Percentiles rank a stretch among this genome's conserved stretches.
These are phyloP conservation scores for Ichneumoninae sp. DNA, from an alignment of 2,888 invertebrate genomes.

Conservation along the genomic window DNA sequence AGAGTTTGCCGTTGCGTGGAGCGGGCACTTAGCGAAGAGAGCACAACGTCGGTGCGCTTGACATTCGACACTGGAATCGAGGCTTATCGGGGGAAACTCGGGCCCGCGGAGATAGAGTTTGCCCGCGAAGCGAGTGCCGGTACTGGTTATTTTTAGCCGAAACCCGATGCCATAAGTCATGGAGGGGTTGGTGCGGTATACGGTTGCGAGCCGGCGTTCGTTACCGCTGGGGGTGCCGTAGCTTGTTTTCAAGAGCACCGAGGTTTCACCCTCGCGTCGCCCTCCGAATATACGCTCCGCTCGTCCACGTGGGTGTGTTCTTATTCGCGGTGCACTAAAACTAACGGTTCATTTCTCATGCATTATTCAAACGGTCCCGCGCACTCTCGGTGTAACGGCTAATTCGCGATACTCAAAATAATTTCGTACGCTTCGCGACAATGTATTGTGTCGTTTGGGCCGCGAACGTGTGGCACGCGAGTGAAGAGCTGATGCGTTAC, in stretches of 20 bases:
- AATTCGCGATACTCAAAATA: constrained; percentile 65
- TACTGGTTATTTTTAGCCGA: constrained; percentile 69
- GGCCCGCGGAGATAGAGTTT: constrained; percentile 39
- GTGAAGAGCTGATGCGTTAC: not conserved
- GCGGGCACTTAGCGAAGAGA: constrained; percentile 66
- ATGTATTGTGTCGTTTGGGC: constrained; percentile 51
- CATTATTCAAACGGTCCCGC: constrained; percentile 63
- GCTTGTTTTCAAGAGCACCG: constrained; percentile 65
- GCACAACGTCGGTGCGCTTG: constrained; percentile 65
- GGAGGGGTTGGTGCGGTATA: constrained; percentile 47
- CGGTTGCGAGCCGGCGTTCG: constrained; percentile 52
- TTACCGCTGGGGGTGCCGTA: constrained; percentile 64
- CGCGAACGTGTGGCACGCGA: constrained; percentile 10
- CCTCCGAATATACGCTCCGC: not conserved
- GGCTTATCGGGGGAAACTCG: constrained; percentile 69
- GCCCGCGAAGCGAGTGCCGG: constrained; percentile 32
- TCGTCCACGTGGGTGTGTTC: constrained; percentile 26
- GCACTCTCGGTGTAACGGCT: constrained; percentile 63
- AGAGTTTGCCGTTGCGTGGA: constrained; percentile 43
- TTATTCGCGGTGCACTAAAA: constrained; percentile 51
- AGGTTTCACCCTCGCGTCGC: constrained; percentile 54
- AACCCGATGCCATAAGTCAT: constrained; percentile 77
- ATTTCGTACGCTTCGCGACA: constrained; percentile 60
- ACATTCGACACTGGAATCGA: constrained; percentile 71
- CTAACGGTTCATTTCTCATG: constrained; percentile 56